Evolutionary conservation across 2,113 vertebrate species (phyloP), one percentile per base, ranked within the genome.

Genomic region (Himantopus leucocephalus): DNA sequence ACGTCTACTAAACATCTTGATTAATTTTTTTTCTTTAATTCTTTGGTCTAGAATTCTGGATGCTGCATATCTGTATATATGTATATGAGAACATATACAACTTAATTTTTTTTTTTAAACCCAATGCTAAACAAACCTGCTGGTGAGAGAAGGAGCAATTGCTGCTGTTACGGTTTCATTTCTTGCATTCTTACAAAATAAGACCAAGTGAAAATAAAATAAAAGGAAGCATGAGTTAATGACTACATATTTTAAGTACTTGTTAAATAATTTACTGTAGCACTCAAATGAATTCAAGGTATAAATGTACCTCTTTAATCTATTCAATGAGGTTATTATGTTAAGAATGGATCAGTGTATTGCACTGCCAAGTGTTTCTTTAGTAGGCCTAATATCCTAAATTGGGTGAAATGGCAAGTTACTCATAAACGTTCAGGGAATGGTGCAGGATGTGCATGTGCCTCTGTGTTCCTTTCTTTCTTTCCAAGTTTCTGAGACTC

Each of bases 371-470:
- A 96, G 64, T 75, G 68, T 86, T 96, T 88, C 72, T 86, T 84
- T 89, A 78, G 83, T 37, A 75, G 91, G 48, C 23, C 59, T 96
- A 96, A 95, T 94, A 93, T 95, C 60, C 75, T 86, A 84, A 95
- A 96, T 67, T 90, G 73, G 86, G 92, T 96, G 94, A 96, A 96
- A 96, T 91, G 83, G 93, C 83, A 24, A 89, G 68, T 94, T 95
- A 58, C 60, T 92, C 59, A 52, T 88, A 90, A 96, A 76, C 34
- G 85, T 62, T 84, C 39, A 74, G 85, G 75, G 88, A 90, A 77
- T 88, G 88, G 41, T 88, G 63, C 43, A 83, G 92, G 50, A 68
- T 76, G 35, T 94, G 67, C 8, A 4, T 63, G 37, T 80, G 39
- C 37, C 16, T 95, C 86, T 50, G 1, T 88, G 83, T 66, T 88